Evolutionary conservation across 2,888 invertebrate species (phyloP), one percentile per base, ranked within the genome.

Genomic region (Stictocephala bisonia): DNA sequence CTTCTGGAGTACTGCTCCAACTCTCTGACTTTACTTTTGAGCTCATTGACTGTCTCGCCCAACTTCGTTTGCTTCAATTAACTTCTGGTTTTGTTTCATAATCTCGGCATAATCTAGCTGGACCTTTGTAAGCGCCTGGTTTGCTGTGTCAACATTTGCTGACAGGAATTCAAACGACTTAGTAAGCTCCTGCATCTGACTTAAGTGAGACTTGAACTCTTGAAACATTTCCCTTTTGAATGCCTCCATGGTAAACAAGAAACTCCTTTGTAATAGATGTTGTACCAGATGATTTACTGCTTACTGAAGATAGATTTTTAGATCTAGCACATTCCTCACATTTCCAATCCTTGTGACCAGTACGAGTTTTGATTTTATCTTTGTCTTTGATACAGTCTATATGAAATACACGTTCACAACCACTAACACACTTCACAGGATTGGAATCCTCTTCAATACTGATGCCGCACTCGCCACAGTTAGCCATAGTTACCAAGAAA

Each of bases 1-100:
- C 44, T 7, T 44, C 44, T 44, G 15, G 44, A 44, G 44, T 44
- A 44, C 44, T 44, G 44, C 44, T 44, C 44, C 9, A 44, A 15
- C 7, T 44, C 44, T 15, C 44, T 44, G 44, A 44, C 44, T 44
- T 44, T 44, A 44, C 4, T 15, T 15, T 15, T 44, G 7, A 44
- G 44, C 44, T 44, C 44, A 44, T 15, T 44, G 44, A 44, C 7
- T n/a, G 15, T 44, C 9, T 15, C 44, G 44, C 15, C 15, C 7
- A 44, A 15, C 15, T 44, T 44, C 15, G 15, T 44, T 44, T 44
- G 7, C 44, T 44, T 44, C 44, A 44, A n/a, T 44, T 44, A 44
- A 44, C 44, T 15, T 44, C 44, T 44, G 7, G 44, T 7, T 44
- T 44, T 44, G 44, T 44, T 44, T 44, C 44, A 44, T 44, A n/a